These are phyloP conservation scores for Pomacea maculata DNA, from an alignment of 1,140 invertebrate species.

Conservation along the genomic window DNA sequence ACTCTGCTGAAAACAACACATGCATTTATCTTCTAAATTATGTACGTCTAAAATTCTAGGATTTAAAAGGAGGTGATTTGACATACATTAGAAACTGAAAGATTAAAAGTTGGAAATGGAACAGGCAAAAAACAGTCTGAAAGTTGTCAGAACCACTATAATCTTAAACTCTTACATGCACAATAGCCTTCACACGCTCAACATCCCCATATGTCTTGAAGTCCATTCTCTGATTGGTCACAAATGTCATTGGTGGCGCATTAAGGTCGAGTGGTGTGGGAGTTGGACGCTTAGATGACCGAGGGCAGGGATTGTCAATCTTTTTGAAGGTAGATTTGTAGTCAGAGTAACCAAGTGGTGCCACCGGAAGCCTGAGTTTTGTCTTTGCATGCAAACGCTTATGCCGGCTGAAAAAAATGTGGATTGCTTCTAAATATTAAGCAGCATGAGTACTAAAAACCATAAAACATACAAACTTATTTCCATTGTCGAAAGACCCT, in stretches of 20 bases:
- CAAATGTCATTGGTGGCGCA: constrained; percentile 54
- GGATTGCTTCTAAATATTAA: constrained; percentile 9
- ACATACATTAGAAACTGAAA: no score
- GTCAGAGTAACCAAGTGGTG: constrained; percentile 42
- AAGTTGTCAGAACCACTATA: no score
- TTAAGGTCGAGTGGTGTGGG: constrained; percentile 30
- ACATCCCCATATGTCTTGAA: constrained; percentile 43
- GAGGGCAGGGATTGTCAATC: constrained; percentile 44
- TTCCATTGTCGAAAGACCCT: no score
- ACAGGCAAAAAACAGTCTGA: no score
- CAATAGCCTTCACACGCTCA: constrained; percentile 46
- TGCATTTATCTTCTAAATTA: no score
- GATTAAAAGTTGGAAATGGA: no score
- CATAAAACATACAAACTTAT: no score
- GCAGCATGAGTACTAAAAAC: no score
- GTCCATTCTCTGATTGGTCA: constrained; percentile 53
- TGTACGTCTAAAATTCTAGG: no score
- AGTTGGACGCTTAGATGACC: constrained; percentile 57
- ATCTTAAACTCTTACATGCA: constrained; percentile 36
- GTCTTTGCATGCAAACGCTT: constrained; percentile 30
- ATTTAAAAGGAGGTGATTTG: no score
- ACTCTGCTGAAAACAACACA: no score
- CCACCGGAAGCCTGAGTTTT: not conserved
- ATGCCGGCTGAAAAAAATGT: constrained; percentile 31
- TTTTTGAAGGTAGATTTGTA: constrained; percentile 46